Base-by-base conservation (phyloP, 1,140 invertebrate genomes). In the Zaprionus lachaisei region DNA sequence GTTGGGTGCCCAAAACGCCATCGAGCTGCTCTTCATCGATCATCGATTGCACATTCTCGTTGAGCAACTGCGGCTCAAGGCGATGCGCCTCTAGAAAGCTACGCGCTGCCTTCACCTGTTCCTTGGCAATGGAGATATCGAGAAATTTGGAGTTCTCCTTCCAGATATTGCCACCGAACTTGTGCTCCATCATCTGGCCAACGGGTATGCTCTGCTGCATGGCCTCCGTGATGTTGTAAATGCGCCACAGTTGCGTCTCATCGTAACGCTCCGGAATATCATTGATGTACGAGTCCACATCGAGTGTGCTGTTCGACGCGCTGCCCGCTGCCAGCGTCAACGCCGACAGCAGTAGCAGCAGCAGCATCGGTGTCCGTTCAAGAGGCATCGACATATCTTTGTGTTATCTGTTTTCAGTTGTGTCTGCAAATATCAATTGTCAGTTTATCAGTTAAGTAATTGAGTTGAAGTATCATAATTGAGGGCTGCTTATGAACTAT, bases 191-290 rank as follows among this genome's bases (percentile, higher is more conserved):
- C 49, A 82, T 60, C 58, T 92, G 72, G 17, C 80, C 65, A 11
- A 92, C 72, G 26, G 85, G 85, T 68, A 91, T 65, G 9, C 51
- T 67, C 28, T 72, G 72, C 11, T 69, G 77, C 82, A 91, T 75
- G 5, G 78, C 76, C 55, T 86, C 81, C 7, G 89, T 91, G 15
- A 91, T 90, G 74, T 92, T 92, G 66, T 93, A 81, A 14, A 95
- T 93, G 71, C 94, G 93, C 94, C 94, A 95, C 26, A 95, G 74
- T 84, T 95, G 94, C 38, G 94, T 93, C 34, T 94, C 94, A 41
- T 93, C 93, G 72, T 94, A 95, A 26, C 94, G 93, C 54, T 94
- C 93, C 1, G 87, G 84, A 15, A 89, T 84, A 14, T 78, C 83
- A 62, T 91, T 92, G 5, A 63, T 72, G 41, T 85, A 75, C 38